phyloP scores from a whole-genome alignment of 2,888 invertebrate genomes.

The Xylota sylvarum region DNA sequence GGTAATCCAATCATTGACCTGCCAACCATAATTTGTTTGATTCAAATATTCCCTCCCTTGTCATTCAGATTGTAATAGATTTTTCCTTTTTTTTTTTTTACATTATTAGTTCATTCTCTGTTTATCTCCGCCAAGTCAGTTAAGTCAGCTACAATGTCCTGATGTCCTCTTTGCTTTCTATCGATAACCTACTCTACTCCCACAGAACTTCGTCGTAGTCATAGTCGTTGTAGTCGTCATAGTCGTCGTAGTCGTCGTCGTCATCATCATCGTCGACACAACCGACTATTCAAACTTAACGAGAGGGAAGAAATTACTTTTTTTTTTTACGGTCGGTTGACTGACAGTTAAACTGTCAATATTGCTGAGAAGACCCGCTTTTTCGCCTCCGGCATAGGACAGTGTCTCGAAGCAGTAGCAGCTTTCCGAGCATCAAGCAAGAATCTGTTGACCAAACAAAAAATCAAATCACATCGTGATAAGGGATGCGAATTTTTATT shows the following conservation, averaged over 20 bases:
- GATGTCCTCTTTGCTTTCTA: constrained; percentile 25
- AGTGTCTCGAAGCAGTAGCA: not conserved
- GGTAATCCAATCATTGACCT: not conserved
- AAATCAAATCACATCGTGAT: constrained; percentile 72
- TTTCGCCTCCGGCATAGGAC: constrained; percentile 8
- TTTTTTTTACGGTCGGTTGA: constrained; percentile 70
- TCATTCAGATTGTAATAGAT: not conserved
- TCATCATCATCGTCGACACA: constrained; percentile 19
- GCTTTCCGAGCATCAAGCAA: constrained; percentile 18
- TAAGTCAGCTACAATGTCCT: constrained; percentile 37
- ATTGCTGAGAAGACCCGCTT: constrained; percentile 64
- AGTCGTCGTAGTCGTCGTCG: not conserved
- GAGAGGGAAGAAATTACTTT: constrained; percentile 69
- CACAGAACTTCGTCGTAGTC: constrained; percentile 6
- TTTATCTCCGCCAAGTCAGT: constrained; percentile 48
- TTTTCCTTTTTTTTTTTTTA: not conserved
- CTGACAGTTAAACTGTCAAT: constrained; percentile 74
- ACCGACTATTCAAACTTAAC: constrained; percentile 68
- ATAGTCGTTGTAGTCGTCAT: not conserved
- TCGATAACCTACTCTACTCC: constrained; percentile 13
- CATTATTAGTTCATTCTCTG: constrained; percentile 11
- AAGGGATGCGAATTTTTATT: constrained; percentile 70
- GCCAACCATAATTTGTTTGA: not conserved
- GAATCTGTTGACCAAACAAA: constrained; percentile 73
- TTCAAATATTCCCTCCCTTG: not conserved